Conservation (phyloP, 53 echinoderm and acorn worm genomes). For the Apostichopus leukothele region DNA sequence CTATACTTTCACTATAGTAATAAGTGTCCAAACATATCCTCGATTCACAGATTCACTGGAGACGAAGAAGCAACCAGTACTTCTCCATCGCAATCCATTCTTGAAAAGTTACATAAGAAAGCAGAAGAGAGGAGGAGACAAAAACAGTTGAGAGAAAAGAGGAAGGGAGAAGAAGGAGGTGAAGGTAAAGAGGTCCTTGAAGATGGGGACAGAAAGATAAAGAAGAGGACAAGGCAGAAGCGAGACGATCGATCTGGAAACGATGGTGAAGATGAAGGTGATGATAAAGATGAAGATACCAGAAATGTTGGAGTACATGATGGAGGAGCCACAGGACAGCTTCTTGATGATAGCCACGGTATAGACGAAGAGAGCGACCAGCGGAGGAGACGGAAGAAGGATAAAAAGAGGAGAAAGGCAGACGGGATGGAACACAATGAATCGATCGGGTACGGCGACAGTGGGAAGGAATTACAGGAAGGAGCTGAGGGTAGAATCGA, state of each 20-base stretch:
- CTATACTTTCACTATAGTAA: no score
- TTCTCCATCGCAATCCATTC: conserved; percentile 47
- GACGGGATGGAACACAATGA: not conserved
- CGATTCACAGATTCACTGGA: conserved; percentile 6
- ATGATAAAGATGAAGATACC: not conserved
- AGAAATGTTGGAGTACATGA: not conserved
- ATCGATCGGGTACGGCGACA: not conserved
- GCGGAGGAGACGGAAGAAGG: not conserved
- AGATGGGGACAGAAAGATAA: not conserved
- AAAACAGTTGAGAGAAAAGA: conserved; percentile 28
- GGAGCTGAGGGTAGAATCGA: not conserved
- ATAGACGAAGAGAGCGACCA: not conserved
- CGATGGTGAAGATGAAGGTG: not conserved
- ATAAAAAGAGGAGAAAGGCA: conserved; percentile 16
- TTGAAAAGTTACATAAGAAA: conserved; percentile 72
- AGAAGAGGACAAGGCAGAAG: conserved; percentile 33
- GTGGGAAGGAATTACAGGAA: not conserved
- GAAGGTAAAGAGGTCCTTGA: not conserved
- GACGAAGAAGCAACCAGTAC: not conserved
- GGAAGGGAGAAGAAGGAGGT: not conserved
- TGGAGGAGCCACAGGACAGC: not conserved
- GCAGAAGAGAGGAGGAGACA: conserved; percentile 61
- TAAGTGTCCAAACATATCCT: no score
- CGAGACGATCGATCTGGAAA: not conserved
- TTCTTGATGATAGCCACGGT: not conserved